phyloP scores from a whole-genome alignment of 2,888 invertebrate species.

The Incurvaria masculella region DNA sequence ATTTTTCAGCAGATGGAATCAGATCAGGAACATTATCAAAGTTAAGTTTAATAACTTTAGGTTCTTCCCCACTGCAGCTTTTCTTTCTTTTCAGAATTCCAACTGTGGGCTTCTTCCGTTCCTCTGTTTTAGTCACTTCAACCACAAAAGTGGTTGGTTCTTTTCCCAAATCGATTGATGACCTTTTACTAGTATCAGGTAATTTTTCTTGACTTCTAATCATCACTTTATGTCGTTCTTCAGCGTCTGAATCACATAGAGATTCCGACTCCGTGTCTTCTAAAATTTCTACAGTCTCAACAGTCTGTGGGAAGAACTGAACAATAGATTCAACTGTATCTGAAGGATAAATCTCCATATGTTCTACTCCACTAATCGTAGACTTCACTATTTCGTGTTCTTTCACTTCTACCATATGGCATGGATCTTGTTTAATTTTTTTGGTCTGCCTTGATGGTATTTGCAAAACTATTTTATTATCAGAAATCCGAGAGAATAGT shows the following conservation, averaged over 20 bases:
- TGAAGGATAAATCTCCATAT: constrained; percentile 44
- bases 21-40: constrained; percentile 26
- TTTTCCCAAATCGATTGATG: constrained; percentile 26
- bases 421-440: constrained; percentile 25
- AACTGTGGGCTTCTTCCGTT: constrained; percentile 36
- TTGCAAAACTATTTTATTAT: constrained; percentile 32
- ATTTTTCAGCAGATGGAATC: constrained; percentile 21
- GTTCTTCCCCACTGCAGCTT: constrained; percentile 21
- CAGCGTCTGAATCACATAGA: constrained; percentile 27
- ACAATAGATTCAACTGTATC: constrained; percentile 52
- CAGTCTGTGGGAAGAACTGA: constrained; percentile 52
- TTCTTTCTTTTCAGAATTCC: constrained; percentile 32
- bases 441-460: constrained; percentile 17
- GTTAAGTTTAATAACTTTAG: constrained; percentile 21
- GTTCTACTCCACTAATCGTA: constrained; percentile 44
- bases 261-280: constrained; percentile 50
- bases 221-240: constrained; percentile 7
- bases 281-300: constrained; percentile 53
- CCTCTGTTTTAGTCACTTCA: constrained; percentile 36
- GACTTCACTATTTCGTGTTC: constrained; percentile 67
- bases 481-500: constrained; percentile 66
- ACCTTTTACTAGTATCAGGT: constrained; percentile 14
- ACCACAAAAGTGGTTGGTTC: constrained; percentile 42
- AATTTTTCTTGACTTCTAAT: constrained; percentile 9
- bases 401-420: constrained; percentile 65